Evolutionary conservation across 2,888 invertebrate species (phyloP), one percentile per base, ranked within the genome.

Genomic region (Nomada ruficornis): DNA sequence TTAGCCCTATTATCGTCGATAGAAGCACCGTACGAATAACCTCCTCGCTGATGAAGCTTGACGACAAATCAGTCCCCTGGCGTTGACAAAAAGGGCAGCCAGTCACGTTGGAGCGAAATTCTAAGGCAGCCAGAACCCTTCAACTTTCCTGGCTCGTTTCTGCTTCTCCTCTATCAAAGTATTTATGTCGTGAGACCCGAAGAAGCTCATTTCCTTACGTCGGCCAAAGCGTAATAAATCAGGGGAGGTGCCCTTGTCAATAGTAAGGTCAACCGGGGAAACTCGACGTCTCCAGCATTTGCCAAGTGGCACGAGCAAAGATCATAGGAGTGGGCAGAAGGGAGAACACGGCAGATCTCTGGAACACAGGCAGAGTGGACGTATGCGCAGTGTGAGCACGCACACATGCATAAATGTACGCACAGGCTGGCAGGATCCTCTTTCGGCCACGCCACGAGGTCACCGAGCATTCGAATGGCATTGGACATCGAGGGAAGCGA

Each of bases 261-360:
- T 86, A 70, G 88, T 88, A 88, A 90, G 90, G 89, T 91, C 89
- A 88, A 82, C 74, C 76, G 84, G 82, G 84, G 89, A 88, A 90
- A 87, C 90, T 88, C 84, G 75, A 72, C 84, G 90, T 88, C 89
- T 91, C 88, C 85, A 84, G 68, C 82, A 78, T 86, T 90, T 90
- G 90, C 87, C 89, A 89, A 91, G 89, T 89, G 80, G 85, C 86
- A 86, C 73, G 85, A 76, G 65, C 20, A 20, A 42, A 52, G 67
- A 70, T 29, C 47, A 42, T 23, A 29, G 54, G 54, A 69, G 60
- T 52, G 59, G n/a, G 20, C 65, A 29, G 60, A 50, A 44, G 62
- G 23, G 52, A n/a, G 68, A 68, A 59, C 36, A 9, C 11, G 55
- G 55, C 9, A 26, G 59, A 36, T 7, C 36, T 36, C 50, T 42